phyloP scores from a whole-genome alignment of 2,113 vertebrate genomes.

The Sitta europaea region DNA sequence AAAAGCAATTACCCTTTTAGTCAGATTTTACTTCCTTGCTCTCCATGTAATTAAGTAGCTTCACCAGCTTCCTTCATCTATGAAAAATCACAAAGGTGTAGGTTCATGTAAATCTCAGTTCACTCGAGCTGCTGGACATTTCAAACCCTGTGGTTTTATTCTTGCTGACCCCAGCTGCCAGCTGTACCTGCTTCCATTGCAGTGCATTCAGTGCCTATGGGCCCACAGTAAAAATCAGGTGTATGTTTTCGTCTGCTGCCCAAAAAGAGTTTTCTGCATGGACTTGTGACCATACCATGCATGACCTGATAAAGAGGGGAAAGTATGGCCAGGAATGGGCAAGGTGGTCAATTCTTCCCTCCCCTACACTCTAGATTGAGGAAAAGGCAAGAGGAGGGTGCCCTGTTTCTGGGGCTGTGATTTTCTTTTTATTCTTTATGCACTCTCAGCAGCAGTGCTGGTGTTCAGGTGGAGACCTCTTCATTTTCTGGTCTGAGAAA shows the following conservation, averaged over 20 bases:
- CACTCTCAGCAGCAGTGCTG: background rate
- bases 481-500: background rate
- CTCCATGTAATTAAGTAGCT: background rate
- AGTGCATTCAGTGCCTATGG: background rate
- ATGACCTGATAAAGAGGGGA: background rate
- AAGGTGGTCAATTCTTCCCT: background rate
- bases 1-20: conserved; percentile 16
- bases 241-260: background rate
- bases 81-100: background rate
- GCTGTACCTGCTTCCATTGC: background rate
- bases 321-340: background rate
- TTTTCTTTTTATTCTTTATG: background rate
- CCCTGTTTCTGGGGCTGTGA: background rate
- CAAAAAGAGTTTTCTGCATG: background rate
- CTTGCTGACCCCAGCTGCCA: background rate
- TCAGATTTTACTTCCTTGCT: conserved; percentile 3
- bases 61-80: background rate
- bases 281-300: no score
- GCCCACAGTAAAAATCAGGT: background rate
- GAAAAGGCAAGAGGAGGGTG: background rate
- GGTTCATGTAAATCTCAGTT: background rate
- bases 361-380: background rate
- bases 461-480: accelerated
- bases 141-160: background rate
- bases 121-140: background rate